Percentiles rank a stretch among this genome's conserved stretches.
Conservation (phyloP, 2,797 vertebrate genomes). For the Lacerta bilineata region DNA sequence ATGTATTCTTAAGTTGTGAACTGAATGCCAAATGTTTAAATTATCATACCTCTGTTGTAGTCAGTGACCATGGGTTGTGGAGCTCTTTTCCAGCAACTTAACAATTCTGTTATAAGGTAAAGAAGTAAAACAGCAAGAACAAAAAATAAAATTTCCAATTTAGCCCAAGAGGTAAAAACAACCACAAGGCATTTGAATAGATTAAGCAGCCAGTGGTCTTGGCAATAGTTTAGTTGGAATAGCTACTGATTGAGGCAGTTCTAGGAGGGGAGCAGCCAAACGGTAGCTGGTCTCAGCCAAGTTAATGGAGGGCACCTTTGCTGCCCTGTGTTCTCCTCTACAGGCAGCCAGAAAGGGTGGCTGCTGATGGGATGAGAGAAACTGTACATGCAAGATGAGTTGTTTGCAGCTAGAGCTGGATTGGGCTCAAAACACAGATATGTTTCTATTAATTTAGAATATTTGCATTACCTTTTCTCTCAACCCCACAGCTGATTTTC, state of each 20-base stretch:
- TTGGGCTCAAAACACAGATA: background rate
- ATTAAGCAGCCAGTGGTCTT: background rate
- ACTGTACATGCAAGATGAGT: background rate
- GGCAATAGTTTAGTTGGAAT: background rate
- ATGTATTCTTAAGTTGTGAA: background rate
- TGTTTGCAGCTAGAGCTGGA: background rate
- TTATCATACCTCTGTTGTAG: background rate
- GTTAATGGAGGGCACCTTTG: background rate
- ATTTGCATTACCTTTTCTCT: background rate
- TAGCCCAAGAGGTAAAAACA: too few species aligned
- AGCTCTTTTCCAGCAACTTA: background rate
- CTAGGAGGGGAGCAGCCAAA: background rate
- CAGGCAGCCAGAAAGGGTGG: background rate
- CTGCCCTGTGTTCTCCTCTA: background rate
- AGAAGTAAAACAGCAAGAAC: too few species aligned
- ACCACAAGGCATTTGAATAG: too few species aligned
- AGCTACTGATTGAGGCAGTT: background rate
- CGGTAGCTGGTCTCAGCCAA: background rate
- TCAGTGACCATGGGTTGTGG: background rate
- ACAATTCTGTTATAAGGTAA: too few species aligned
- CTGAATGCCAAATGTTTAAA: background rate
- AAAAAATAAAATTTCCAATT: too few species aligned
- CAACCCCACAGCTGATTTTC: background rate
- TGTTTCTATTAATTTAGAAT: background rate
- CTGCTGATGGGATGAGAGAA: background rate